Percentiles rank a stretch among this genome's conserved stretches.
These are phyloP conservation scores for Brachypalpus laphriformis DNA, from an alignment of 2,888 invertebrate species.

Conservation along the genomic window DNA sequence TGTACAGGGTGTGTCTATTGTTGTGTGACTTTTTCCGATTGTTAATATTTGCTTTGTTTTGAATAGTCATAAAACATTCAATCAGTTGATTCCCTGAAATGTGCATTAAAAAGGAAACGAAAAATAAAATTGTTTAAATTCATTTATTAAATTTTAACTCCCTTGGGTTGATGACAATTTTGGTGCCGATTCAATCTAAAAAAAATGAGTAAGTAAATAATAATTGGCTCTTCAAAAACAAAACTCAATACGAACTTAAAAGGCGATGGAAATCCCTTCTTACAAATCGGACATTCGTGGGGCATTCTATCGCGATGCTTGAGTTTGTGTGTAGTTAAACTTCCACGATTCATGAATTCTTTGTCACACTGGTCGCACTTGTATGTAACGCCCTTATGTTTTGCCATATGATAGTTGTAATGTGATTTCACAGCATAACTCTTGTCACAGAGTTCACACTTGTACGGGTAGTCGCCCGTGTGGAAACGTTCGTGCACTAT, in stretches of 20 bases:
- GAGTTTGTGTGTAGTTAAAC: conserved; percentile 55
- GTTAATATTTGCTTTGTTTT: too few relatives aligned
- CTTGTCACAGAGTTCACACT: conserved; percentile 59
- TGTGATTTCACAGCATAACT: conserved; percentile 70
- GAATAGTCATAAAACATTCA: too few relatives aligned
- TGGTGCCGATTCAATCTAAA: conserved; percentile 60
- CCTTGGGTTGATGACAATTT: conserved; percentile 36
- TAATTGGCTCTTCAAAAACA: not conserved
- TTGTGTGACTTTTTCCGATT: too few relatives aligned
- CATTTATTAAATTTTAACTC: not conserved
- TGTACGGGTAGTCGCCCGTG: conserved; percentile 68
- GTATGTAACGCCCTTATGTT: conserved; percentile 67
- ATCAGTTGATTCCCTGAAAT: too few relatives aligned
- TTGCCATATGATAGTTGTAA: conserved; percentile 68
- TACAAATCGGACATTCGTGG: conserved; percentile 52
- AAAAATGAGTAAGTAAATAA: not conserved
- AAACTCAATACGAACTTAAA: conserved; percentile 40
- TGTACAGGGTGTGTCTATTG: too few relatives aligned
- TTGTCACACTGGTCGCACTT: conserved; percentile 65
- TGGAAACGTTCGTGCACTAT: conserved; percentile 71
- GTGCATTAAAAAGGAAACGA: too few relatives aligned
- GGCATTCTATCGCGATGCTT: conserved; percentile 63
- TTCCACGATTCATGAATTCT: conserved; percentile 61
- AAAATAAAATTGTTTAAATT: too few relatives aligned
- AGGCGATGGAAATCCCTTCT: conserved; percentile 63